Evolutionary conservation across 2,888 invertebrate genomes (phyloP).

Genomic region (Molanna angustata): DNA sequence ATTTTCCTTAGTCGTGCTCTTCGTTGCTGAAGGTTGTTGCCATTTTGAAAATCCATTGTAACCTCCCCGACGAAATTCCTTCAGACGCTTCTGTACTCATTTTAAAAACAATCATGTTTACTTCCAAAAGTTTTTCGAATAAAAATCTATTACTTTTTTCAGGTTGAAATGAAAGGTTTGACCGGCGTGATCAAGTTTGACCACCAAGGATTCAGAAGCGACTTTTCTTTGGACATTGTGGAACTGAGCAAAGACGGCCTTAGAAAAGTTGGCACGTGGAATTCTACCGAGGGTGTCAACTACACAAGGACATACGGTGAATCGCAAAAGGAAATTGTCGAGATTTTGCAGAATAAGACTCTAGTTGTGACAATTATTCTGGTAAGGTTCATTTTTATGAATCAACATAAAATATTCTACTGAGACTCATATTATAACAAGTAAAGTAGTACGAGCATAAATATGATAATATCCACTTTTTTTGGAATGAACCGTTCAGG

Average conservation of each 20-base stretch:
- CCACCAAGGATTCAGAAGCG: constrained; percentile 88
- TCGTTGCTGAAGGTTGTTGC: no score
- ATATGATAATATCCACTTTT: no score
- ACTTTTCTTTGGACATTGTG: constrained; percentile 88
- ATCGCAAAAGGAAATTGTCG: constrained; percentile 83
- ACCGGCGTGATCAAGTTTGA: constrained; percentile 93
- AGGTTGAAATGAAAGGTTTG: constrained; percentile 91
- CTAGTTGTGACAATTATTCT: constrained; percentile 87
- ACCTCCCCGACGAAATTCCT: no score
- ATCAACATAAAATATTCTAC: no score
- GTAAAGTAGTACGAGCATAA: no score
- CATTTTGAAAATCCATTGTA: no score
- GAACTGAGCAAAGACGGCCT: constrained; percentile 83
- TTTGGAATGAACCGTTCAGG: no score
- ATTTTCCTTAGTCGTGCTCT: no score
- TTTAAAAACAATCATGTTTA: no score
- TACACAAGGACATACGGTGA: constrained; percentile 84
- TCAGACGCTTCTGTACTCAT: no score
- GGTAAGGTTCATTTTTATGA: constrained; percentile 65
- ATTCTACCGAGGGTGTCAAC: constrained; percentile 83
- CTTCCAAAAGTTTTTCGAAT: background rate
- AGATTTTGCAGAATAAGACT: constrained; percentile 88
- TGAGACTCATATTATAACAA: no score
- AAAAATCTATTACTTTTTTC: constrained; percentile 30
- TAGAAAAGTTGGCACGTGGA: constrained; percentile 85